These are phyloP conservation scores for Drosophila subpulchrella DNA, from an alignment of 1,140 invertebrate genomes.

Conservation along the genomic window DNA sequence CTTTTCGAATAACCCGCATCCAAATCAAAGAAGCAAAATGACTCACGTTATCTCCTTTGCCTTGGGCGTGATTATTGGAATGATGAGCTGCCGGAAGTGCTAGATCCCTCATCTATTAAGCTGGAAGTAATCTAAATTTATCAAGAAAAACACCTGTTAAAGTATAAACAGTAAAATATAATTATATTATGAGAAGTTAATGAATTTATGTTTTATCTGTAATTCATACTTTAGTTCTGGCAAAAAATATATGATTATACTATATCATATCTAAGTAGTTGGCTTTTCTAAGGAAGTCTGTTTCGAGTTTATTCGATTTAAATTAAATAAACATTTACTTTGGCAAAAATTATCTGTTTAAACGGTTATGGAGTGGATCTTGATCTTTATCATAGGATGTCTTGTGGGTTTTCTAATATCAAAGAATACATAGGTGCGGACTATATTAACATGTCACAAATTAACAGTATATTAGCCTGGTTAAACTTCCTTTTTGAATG, in stretches of 20 bases:
- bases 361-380: conserved; percentile 5
- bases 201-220: neutral
- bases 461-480: too few relatives aligned
- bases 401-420: conserved; percentile 45
- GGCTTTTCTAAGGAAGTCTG: neutral
- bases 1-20: neutral
- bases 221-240: too few relatives aligned
- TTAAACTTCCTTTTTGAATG: too few relatives aligned
- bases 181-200: neutral
- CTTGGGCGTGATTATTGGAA: conserved; percentile 44
- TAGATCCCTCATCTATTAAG: neutral
- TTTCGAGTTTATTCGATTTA: neutral
- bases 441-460: neutral
- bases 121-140: neutral
- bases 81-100: conserved; percentile 48
- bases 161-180: neutral
- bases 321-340: neutral
- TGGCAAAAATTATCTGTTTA: neutral
- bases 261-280: neutral
- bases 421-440: neutral
- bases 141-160: neutral
- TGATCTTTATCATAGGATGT: conserved; percentile 42
- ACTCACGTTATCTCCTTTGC: conserved; percentile 58
- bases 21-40: conserved; percentile 20
- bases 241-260: neutral